Conservation (phyloP, 2,888 invertebrate species). For the Marasmarcha lunaedactyla region DNA sequence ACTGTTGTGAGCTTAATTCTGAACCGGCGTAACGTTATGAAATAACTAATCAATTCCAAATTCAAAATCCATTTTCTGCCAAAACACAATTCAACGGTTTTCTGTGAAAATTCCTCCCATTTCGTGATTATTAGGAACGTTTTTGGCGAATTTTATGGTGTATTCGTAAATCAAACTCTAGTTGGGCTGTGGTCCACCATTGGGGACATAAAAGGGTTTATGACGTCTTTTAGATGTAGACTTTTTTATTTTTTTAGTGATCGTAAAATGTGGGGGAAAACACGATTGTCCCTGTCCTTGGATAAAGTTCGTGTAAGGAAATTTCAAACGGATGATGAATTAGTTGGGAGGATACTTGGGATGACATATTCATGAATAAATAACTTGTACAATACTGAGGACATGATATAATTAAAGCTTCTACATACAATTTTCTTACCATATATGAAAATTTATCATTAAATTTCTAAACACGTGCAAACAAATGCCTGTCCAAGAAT, state of each 20-base stretch:
- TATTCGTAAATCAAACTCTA: neutral
- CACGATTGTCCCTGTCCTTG: neutral
- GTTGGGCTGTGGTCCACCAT: neutral
- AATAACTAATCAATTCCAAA: too few species aligned
- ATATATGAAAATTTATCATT: too few species aligned
- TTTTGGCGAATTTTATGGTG: neutral
- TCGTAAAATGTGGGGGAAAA: neutral
- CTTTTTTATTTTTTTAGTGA: neutral
- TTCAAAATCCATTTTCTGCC: neutral
- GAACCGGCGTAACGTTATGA: too few species aligned
- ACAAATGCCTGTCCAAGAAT: too few species aligned
- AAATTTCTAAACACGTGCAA: too few species aligned
- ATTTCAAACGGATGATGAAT: neutral
- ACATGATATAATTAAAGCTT: too few species aligned
- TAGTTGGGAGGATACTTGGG: too few species aligned
- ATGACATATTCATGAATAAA: too few species aligned
- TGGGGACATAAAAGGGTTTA: neutral
- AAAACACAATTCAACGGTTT: neutral
- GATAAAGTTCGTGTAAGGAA: neutral
- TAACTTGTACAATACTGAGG: too few species aligned
- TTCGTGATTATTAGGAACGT: neutral
- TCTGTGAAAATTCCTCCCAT: neutral
- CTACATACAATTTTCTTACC: too few species aligned
- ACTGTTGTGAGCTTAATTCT: too few species aligned
- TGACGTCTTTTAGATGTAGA: neutral